A percentile compares a stretch with the other conserved stretches of the same genome.
Conservation (phyloP, 2,113 vertebrate species). For the Vireo altiloquus region DNA sequence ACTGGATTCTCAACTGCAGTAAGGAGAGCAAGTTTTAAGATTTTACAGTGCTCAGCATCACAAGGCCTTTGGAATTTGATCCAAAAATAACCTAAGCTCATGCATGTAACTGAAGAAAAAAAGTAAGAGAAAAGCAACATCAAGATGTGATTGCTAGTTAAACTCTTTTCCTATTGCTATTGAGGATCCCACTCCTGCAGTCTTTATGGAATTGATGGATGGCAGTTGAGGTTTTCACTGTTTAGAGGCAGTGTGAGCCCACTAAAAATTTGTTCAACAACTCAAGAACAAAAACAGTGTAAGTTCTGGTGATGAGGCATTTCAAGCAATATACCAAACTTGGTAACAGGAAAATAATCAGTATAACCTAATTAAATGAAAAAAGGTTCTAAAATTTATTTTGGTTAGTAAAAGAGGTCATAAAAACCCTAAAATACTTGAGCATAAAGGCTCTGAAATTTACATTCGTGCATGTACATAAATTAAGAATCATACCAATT, state of each 20-base stretch:
- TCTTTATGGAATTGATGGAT: not conserved
- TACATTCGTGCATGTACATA: not conserved
- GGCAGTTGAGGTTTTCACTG: not conserved
- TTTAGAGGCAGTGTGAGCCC: not conserved
- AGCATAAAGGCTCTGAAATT: not conserved
- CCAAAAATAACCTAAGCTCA: not conserved
- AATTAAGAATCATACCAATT: not conserved
- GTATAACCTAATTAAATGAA: not conserved
- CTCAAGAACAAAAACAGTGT: not conserved
- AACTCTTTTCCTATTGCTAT: not conserved
- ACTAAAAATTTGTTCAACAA: not conserved
- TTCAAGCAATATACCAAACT: not conserved
- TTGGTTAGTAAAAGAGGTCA: not conserved
- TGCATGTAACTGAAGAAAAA: not conserved
- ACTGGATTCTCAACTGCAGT: not conserved
- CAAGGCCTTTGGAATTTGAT: not conserved
- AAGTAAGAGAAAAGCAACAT: not conserved
- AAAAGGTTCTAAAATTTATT: not conserved
- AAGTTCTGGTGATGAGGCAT: not conserved
- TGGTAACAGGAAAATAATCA: not conserved
- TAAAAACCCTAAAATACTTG: not conserved
- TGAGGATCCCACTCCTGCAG: not conserved
- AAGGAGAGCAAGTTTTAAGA: not conserved
- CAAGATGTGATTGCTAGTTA: not conserved
- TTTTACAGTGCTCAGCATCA: not conserved